Base-by-base conservation (phyloP, 2,888 invertebrate genomes). In the Synanthedon andrenaeformis region DNA sequence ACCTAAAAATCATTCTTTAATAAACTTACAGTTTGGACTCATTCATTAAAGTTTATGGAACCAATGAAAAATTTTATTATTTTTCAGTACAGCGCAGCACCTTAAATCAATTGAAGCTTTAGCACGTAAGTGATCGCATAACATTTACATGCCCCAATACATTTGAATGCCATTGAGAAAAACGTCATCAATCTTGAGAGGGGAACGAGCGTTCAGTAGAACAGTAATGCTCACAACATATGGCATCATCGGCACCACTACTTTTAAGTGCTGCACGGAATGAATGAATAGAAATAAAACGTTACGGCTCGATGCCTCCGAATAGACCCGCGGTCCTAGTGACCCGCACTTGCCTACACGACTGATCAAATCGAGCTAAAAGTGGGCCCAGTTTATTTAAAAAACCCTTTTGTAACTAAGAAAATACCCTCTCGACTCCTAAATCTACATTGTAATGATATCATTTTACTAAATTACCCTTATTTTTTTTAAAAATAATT, bases 131-230 rank as follows among this genome's bases (percentile, higher is more conserved):
- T 80, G 79, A 79, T 80, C 74, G 72, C 78, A 79, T 82, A 82
- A 81, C 82, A 85, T 86, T 86, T 85, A 86, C 81, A 87, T 86
- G 87, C 77, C 77, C 79, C 79, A 76, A 76, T 86, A 84, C 83
- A 65, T 79, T 79, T 74, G 75, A 86, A 85, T 86, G 76, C 73
- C 64, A 67, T 65, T 70, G 73, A 72, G 71, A 51, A 54, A 72
- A 75, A 75, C 70, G 76, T 74, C 82, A 85, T 86, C 86, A 86
- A 87, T 86, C 86, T 83, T 81, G 63, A 69, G 77, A 76, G 84
- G 85, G 78, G 75, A 78, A 66, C 67, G 70, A 67, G 64, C 62
- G 61, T 35, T 35, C 35, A 35, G 35, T 58, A 62, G 59, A 66
- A 64, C 71, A 70, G 73, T 85, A 85, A 87, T 86, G 86, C 72